These are phyloP conservation scores for Pycnonotus jocosus DNA, from an alignment of 2,113 vertebrate genomes.

Conservation along the genomic window DNA sequence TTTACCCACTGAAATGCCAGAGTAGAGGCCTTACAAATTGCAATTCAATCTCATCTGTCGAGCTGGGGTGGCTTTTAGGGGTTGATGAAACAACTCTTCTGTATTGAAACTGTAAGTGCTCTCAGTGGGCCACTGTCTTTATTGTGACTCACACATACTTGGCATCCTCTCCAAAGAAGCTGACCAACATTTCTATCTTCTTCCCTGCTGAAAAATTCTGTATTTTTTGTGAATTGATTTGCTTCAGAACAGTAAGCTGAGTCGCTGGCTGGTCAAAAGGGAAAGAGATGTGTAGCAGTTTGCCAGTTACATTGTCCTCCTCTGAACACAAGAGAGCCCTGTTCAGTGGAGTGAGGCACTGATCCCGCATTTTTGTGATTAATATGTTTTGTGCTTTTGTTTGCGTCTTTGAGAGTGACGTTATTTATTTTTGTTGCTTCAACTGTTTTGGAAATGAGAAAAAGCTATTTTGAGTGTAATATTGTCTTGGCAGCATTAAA, in stretches of 20 bases:
- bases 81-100: background rate
- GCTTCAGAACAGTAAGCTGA: background rate
- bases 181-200: background rate
- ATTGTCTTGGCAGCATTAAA: background rate
- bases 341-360: background rate
- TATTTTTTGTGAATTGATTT: background rate
- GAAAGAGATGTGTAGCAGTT: background rate
- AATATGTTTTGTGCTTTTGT: background rate
- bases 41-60: background rate
- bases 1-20: background rate
- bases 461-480: conserved; percentile 5
- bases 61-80: background rate
- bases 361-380: background rate
- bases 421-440: conserved; percentile 6
- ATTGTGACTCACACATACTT: background rate
- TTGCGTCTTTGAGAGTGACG: background rate
- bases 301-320: background rate
- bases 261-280: background rate
- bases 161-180: background rate
- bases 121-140: background rate
- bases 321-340: background rate
- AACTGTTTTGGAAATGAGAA: conserved; percentile 7
- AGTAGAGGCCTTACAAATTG: background rate
- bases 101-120: background rate
- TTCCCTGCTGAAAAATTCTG: background rate